Percentiles rank a stretch among this genome's conserved stretches.
phyloP scores from a whole-genome alignment of 1,140 invertebrate species.

The Caenorhabditis brenneri region DNA sequence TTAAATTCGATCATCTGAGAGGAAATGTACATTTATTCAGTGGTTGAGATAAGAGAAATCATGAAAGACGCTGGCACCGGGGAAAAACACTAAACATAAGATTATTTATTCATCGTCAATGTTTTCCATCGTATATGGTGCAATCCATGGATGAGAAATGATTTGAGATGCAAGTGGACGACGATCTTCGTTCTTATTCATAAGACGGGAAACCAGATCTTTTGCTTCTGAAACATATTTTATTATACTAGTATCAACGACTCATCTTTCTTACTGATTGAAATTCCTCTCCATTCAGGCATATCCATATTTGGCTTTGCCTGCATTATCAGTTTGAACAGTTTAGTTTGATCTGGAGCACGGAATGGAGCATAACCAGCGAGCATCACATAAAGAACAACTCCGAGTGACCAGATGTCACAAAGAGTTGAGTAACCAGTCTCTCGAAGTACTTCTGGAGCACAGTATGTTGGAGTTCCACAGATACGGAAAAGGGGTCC shows the following conservation, averaged over 20 bases:
- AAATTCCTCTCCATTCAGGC: slow-evolving; percentile 47
- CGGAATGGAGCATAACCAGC: slow-evolving; percentile 53
- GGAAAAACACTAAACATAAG: too few species aligned
- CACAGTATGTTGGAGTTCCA: slow-evolving; percentile 96
- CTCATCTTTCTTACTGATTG: background rate
- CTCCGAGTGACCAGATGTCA: slow-evolving; percentile 96
- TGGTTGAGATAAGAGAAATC: too few species aligned
- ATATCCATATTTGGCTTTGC: slow-evolving; percentile 38
- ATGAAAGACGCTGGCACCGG: slow-evolving; percentile 7
- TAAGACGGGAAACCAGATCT: slow-evolving; percentile 44
- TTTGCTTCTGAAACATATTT: slow-evolving; percentile 43
- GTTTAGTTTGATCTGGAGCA: slow-evolving; percentile 36
- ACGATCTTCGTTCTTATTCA: slow-evolving; percentile 31
- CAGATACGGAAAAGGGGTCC: slow-evolving; percentile 83
- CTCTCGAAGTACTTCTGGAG: slow-evolving; percentile 94
- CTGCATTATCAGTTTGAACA: slow-evolving; percentile 48
- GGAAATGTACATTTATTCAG: too few species aligned
- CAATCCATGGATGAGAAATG: slow-evolving; percentile 45
- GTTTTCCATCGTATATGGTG: slow-evolving; percentile 12
- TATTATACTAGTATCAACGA: background rate
- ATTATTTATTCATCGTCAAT: slow-evolving; percentile 14
- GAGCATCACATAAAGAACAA: slow-evolving; percentile 92
- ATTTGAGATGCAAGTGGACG: slow-evolving; percentile 40
- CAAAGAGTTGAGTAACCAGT: slow-evolving; percentile 71
- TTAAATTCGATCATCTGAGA: too few species aligned